phyloP scores from a whole-genome alignment of 2,113 vertebrate genomes.

The Glaucomys volans region DNA sequence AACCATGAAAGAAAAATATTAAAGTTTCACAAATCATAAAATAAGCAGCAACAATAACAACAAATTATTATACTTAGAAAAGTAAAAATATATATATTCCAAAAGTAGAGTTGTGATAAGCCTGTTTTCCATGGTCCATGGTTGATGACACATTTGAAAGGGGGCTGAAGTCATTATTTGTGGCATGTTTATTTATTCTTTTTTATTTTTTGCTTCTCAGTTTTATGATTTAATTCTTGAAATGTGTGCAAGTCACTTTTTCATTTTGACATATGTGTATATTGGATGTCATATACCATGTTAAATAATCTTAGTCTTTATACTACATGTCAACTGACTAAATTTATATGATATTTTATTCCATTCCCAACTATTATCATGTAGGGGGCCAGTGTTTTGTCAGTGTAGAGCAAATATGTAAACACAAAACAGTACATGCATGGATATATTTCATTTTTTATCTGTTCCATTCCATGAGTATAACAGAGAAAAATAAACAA shows the following conservation, averaged over 20 bases:
- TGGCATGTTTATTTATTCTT: not conserved
- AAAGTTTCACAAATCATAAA: slow-evolving; percentile 26
- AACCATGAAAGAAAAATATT: not conserved
- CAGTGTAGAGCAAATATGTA: not conserved
- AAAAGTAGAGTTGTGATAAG: not conserved
- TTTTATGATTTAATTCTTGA: not conserved
- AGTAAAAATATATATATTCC: not conserved
- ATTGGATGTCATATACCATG: not conserved
- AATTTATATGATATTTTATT: not conserved
- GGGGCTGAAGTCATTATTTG: not conserved
- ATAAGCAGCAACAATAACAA: not conserved
- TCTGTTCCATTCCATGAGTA: not conserved
- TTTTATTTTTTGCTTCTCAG: not conserved
- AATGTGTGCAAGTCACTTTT: slow-evolving; percentile 6
- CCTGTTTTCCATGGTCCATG: not conserved
- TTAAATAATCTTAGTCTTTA: slow-evolving; percentile 5
- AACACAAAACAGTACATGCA: not conserved
- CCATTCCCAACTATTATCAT: not conserved
- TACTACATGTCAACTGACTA: not conserved
- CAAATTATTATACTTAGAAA: slow-evolving; percentile 46
- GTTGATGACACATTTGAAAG: not conserved
- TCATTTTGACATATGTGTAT: slow-evolving; percentile 1
- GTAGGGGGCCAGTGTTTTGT: not conserved
- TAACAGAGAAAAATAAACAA: not conserved
- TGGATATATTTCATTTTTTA: not conserved